Evolutionary conservation across 2,888 invertebrate species (phyloP).

Genomic region (Helicoverpa assulta): DNA sequence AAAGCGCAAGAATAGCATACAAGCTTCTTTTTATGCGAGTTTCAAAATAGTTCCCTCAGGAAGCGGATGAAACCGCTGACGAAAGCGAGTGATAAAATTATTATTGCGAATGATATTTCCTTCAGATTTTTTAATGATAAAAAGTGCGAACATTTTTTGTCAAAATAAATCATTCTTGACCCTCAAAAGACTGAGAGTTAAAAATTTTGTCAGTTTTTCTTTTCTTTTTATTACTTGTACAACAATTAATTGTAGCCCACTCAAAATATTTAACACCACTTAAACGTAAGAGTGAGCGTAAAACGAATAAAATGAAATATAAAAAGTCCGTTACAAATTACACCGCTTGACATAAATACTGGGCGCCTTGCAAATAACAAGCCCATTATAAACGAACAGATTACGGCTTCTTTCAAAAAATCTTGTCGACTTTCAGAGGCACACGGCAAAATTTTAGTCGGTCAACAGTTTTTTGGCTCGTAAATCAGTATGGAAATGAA

Average conservation of each 20-base stretch:
- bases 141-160: too few species aligned
- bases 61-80: too few species aligned
- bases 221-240: neutral
- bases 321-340: constrained; percentile 34
- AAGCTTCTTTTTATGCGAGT: too few species aligned
- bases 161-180: neutral
- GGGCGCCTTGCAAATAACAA: constrained; percentile 33
- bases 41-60: too few species aligned
- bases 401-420: constrained; percentile 35
- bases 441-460: too few species aligned
- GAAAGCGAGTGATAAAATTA: too few species aligned
- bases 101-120: too few species aligned
- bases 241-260: neutral
- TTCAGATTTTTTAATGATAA: too few species aligned
- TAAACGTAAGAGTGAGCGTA: constrained; percentile 3
- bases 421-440: constrained; percentile 2
- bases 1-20: too few species aligned
- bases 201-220: neutral
- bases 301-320: constrained; percentile 13
- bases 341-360: constrained; percentile 35
- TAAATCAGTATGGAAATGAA: too few species aligned
- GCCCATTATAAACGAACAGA: constrained; percentile 21
- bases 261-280: constrained; percentile 27
- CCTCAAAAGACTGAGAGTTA: neutral
- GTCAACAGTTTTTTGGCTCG: too few species aligned